Evolutionary conservation across 1,140 invertebrate species (phyloP), one percentile per base, ranked within the genome.

Genomic region (Lamellibrachia luymesi): DNA sequence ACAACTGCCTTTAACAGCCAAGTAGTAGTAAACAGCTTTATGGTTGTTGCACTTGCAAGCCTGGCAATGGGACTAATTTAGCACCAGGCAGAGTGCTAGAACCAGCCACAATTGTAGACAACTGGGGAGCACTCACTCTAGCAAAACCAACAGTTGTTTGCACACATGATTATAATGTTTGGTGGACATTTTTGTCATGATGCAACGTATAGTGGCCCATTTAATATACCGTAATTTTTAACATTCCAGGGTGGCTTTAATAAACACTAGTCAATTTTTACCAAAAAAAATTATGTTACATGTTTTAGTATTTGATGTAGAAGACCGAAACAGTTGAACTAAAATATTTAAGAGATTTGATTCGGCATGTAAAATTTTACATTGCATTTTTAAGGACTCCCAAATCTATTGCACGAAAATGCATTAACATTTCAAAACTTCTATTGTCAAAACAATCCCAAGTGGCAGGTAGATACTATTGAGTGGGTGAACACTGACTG

Each of bases 1-100:
- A 80, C 17, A 22, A 80, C 64, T 80, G 64, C 64, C 64, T 22
- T 80, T 80, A 2, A 80, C 64, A 80, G 64, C 13, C 8, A 2
- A 80, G 64, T 80, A 80, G 64, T 80, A 80, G 64, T 80, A 80
- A 80, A 80, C 64, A 80, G 64, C 64, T 80, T 80, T 80, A 80
- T 17, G 64, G 64, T 2, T 80, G 64, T 80, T 80, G 64, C 64
- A 22, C 64, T 80, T 80, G 64, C 64, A 10, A 17, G 64, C 25
- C 13, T 17, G 17, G 13, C 64, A 80, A 80, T 22, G 13, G 17
- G 64, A 80, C 64, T 17, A 80, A 80, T 80, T 10, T 22, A 80
- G 13, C 64, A 22, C 8, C 8, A 80, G 64, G 4, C 25, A 80
- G 25, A 80, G 8, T 80, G 64, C 64, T 22, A 80, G 64, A 80